phyloP scores from a whole-genome alignment of 2,888 invertebrate genomes.

The Ectobius pallidus region DNA sequence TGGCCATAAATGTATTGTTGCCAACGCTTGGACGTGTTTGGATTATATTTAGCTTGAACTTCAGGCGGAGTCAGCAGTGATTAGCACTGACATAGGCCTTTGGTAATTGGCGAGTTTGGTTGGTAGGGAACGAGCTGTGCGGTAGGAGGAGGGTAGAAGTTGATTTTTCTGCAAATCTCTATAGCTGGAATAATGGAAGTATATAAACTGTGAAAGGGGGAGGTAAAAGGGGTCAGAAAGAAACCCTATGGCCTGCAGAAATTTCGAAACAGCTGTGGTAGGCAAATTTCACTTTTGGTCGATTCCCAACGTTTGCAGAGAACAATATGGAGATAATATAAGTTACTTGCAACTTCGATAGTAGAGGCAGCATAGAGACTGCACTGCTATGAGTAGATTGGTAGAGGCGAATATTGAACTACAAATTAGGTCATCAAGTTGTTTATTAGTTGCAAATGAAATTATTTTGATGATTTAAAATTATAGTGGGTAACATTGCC shows the following conservation, averaged over 20 bases:
- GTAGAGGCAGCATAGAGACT: too few relatives aligned
- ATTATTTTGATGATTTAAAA: too few relatives aligned
- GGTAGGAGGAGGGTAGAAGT: neutral
- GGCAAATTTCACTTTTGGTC: constrained; percentile 28
- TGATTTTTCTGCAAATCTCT: neutral
- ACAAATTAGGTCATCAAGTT: too few relatives aligned
- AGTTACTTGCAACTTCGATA: too few relatives aligned
- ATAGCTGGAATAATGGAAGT: constrained; percentile 15
- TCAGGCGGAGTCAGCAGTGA: constrained; percentile 7
- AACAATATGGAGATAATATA: neutral
- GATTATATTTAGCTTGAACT: neutral
- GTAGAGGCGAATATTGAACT: too few relatives aligned
- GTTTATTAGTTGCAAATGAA: too few relatives aligned
- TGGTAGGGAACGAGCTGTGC: neutral
- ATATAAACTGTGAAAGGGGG: neutral
- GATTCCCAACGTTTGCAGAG: neutral
- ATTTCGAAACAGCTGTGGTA: constrained; percentile 30
- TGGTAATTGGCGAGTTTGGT: constrained; percentile 16
- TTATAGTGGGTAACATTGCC: too few relatives aligned
- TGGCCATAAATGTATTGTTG: neutral
- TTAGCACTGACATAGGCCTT: constrained; percentile 19
- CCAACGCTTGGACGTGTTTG: constrained; percentile 4
- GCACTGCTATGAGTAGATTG: too few relatives aligned
- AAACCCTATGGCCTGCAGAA: constrained; percentile 23
- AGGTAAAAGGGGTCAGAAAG: neutral